Base-by-base conservation (phyloP, 2,888 invertebrate genomes). In the Maniola hyperantus region DNA sequence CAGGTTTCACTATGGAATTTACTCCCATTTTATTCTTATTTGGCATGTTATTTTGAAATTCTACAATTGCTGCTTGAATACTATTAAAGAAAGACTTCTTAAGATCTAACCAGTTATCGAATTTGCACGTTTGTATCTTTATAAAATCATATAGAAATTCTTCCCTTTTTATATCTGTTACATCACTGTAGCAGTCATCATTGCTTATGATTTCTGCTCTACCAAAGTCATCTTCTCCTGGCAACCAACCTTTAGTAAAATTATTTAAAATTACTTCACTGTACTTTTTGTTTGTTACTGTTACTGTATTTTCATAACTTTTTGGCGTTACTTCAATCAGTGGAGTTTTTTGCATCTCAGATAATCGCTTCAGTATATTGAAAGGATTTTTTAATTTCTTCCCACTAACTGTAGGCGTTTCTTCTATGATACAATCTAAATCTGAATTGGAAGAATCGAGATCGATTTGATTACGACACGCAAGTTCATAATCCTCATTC, bases 321-420 rank as follows among this genome's bases (percentile, higher is more conserved):
- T 66, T 74, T 20, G 63, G 59, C 33, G 68, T 65, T 54, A 69
- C 55, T 66, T 42, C 65, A 50, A 72, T 42, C 39, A n/a, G 53
- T 6, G 63, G 11, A 20, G 72, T 39, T 18, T 66, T 74, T 51
- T 75, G 74, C 69, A 75, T 80, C 67, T 83, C 82, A 20, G 83
- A 78, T 5, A 84, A 74, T 46, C 79, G 79, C 71, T 87, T 90
- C 2, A 91, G 58, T 48, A 90, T 80, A 68, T 83, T 87, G 67
- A 89, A 91, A 0, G 91, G 91, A 74, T 91, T 91, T 44, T 80
- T 83, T 26, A 87, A 69, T 68, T 82, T 89, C 72, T 83, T 91
- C 6, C 79, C 76, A 65, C 72, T 66, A 18, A 71, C 64, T 69
- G 74, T 71, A 15, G 75, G 70, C n/a, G 55, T 64, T 66, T 82